Evolutionary conservation across 2,113 vertebrate species (phyloP).

Genomic region (Copsychus sechellarum): DNA sequence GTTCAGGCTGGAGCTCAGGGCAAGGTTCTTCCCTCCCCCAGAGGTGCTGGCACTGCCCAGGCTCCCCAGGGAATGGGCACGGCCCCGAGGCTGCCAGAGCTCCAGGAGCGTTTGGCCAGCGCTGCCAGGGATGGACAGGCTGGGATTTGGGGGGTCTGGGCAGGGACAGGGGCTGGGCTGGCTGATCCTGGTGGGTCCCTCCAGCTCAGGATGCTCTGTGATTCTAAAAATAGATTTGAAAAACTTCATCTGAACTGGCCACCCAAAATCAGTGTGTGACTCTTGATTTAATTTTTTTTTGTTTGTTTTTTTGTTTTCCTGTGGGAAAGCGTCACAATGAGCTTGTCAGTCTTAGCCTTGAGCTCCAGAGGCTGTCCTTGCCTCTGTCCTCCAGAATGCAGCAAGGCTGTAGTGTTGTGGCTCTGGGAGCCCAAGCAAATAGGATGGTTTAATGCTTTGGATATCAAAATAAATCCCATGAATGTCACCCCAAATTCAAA

Average conservation of each 20-base stretch:
- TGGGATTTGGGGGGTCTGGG: not conserved
- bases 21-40: not conserved
- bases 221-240: not conserved
- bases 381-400: not conserved
- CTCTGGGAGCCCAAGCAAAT: not conserved
- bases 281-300: not conserved
- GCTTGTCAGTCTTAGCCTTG: not conserved
- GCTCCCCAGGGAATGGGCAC: not conserved
- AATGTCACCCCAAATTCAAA: not conserved
- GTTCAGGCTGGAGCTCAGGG: accelerated
- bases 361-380: not conserved
- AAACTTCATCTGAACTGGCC: not conserved
- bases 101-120: not conserved
- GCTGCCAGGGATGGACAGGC: not conserved
- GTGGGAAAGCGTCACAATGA: not conserved
- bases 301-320: not conserved
- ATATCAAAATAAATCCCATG: not conserved
- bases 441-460: not conserved
- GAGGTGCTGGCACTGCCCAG: not conserved
- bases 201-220: not conserved
- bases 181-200: accelerated
- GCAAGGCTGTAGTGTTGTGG: not conserved
- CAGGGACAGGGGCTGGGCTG: accelerated
- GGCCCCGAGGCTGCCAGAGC: slow-evolving; percentile 4
- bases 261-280: not conserved